phyloP scores from a whole-genome alignment of 2,888 invertebrate genomes.

The Hyalella azteca region DNA sequence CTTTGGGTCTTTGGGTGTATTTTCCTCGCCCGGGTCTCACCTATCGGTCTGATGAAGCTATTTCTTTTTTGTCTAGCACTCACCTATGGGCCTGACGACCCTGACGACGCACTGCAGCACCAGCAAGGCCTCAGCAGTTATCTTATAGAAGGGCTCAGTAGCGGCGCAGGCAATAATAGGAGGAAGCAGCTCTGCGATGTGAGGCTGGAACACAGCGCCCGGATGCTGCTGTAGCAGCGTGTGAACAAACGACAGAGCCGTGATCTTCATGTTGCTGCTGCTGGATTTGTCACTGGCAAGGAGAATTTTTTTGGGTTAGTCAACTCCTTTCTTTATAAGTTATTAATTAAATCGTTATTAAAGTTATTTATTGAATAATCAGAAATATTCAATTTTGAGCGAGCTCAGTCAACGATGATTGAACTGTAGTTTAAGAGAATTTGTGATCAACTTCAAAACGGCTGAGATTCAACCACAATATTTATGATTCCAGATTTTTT shows the following conservation, averaged over 20 bases:
- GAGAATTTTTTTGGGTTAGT: too few relatives aligned
- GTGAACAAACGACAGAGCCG: constrained; percentile 89
- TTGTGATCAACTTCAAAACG: too few relatives aligned
- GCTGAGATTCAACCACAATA: too few relatives aligned
- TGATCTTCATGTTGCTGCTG: constrained; percentile 97
- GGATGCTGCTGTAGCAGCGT: constrained; percentile 81
- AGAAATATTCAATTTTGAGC: too few relatives aligned
- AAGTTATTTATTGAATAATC: too few relatives aligned
- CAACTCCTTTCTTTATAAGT: too few relatives aligned
- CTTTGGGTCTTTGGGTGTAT: background rate
- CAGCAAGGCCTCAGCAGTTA: constrained; percentile 92
- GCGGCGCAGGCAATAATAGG: constrained; percentile 87
- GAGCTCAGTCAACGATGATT: too few relatives aligned
- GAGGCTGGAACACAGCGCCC: constrained; percentile 79
- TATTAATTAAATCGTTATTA: too few relatives aligned
- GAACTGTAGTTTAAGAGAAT: too few relatives aligned
- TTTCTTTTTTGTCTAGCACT: constrained; percentile 58
- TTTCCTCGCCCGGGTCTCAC: background rate
- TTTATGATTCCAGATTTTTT: too few relatives aligned
- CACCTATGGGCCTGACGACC: constrained; percentile 85
- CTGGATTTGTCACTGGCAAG: constrained; percentile 81
- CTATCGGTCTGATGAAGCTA: background rate
- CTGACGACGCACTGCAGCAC: constrained; percentile 93
- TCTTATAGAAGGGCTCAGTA: constrained; percentile 94
- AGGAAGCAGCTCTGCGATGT: constrained; percentile 79